phyloP scores from a whole-genome alignment of 2,797 vertebrate genomes.

The Aphelocoma californica region DNA sequence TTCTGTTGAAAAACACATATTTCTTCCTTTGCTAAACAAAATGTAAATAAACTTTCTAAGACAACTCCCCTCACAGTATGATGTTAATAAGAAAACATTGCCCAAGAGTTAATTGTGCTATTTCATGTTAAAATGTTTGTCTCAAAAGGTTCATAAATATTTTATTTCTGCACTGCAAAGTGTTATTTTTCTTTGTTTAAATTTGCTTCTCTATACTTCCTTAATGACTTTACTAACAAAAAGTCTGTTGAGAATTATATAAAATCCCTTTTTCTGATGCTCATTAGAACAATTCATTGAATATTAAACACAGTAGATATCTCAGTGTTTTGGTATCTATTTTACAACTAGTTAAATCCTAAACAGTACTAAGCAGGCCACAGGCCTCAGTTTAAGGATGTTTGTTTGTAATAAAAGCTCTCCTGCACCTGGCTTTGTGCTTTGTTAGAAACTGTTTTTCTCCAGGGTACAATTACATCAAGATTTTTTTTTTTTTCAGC shows the following conservation, averaged over 20 bases:
- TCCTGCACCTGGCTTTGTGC: conserved; percentile 71
- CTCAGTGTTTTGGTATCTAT: conserved; percentile 8
- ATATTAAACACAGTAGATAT: background rate
- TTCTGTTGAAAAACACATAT: background rate
- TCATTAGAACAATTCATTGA: background rate
- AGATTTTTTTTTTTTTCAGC: conserved; percentile 46
- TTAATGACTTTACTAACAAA: background rate
- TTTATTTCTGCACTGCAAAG: conserved; percentile 13
- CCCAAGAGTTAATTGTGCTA: background rate
- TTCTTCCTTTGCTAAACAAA: conserved; percentile 12
- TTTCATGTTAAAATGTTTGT: background rate
- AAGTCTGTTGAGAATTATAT: background rate
- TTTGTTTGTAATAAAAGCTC: conserved; percentile 68
- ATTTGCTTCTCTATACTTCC: background rate
- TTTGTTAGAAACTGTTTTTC: conserved; percentile 71
- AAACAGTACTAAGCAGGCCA: conserved; percentile 39
- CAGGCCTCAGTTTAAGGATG: conserved; percentile 40
- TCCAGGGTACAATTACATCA: conserved; percentile 71
- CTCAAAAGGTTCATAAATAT: background rate
- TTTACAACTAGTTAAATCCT: conserved; percentile 24
- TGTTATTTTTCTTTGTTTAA: background rate
- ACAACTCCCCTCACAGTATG: background rate
- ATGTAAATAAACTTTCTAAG: conserved; percentile 20
- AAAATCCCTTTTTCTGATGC: background rate
- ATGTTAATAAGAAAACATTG: background rate